Conservation (phyloP, 2,888 invertebrate species). For the Nomada ferruginata region DNA sequence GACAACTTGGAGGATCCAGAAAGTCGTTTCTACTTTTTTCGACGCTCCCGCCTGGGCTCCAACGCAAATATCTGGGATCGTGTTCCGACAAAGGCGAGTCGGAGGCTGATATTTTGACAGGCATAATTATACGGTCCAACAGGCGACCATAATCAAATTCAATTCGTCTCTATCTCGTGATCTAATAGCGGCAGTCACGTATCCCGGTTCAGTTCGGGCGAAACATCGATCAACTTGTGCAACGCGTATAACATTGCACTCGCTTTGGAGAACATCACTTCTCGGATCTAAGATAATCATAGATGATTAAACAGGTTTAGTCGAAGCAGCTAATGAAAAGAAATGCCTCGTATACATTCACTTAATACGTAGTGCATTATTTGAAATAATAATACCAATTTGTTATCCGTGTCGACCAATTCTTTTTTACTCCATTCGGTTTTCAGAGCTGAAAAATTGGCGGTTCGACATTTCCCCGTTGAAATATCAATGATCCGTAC, state of each 20-base stretch:
- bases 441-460: too few species aligned
- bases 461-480: neutral
- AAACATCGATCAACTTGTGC: conserved; percentile 8
- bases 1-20: neutral
- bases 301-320: too few species aligned
- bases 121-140: conserved; percentile 73
- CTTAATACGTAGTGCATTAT: too few species aligned
- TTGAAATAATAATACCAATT: too few species aligned
- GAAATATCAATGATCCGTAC: neutral
- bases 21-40: conserved; percentile 17
- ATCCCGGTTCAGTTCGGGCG: neutral
- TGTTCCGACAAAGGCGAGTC: conserved; percentile 41
- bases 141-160: conserved; percentile 73
- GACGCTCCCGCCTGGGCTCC: neutral
- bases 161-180: conserved; percentile 76
- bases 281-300: too few species aligned
- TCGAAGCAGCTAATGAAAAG: too few species aligned
- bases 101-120: conserved; percentile 74
- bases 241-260: neutral
- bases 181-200: conserved; percentile 64
- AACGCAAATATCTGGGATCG: conserved; percentile 49
- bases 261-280: too few species aligned
- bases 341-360: too few species aligned
- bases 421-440: too few species aligned
- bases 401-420: too few species aligned